phyloP scores from a whole-genome alignment of 2,888 invertebrate genomes.

The Dimorphilus gyrociliatus region DNA sequence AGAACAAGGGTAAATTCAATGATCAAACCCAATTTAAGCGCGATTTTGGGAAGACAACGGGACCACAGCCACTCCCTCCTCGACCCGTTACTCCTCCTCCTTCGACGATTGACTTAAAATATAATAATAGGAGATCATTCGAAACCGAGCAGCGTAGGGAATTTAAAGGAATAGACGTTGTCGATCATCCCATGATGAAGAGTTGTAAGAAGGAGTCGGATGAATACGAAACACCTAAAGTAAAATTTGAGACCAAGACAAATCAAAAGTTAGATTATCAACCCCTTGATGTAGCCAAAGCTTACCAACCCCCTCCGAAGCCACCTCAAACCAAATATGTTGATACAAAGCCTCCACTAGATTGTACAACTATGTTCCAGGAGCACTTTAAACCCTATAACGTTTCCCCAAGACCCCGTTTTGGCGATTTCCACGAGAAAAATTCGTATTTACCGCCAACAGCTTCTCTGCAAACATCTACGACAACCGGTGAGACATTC shows the following conservation, averaged over 20 bases:
- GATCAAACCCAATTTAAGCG: conserved; percentile 18
- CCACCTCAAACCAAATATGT: conserved; percentile 8
- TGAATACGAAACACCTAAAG: conserved; percentile 16
- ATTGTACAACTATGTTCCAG: conserved; percentile 9
- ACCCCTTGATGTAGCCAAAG: conserved; percentile 18
- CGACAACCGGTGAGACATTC: conserved; percentile 16
- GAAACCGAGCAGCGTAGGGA: conserved; percentile 26
- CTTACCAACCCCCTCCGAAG: conserved; percentile 10
- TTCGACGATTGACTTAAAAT: conserved; percentile 23
- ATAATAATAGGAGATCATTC: conserved; percentile 26
- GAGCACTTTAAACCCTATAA: conserved; percentile 20
- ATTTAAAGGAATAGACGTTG: conserved; percentile 25
- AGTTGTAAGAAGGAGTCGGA: conserved; percentile 18
- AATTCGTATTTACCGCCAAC: conserved; percentile 20
- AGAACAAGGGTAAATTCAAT: conserved; percentile 16
- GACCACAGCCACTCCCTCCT: conserved; percentile 18
- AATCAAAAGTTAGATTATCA: conserved; percentile 28
- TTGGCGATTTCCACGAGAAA: conserved; percentile 29
- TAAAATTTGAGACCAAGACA: conserved; percentile 21
- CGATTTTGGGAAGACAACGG: conserved; percentile 19
- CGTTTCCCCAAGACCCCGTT: conserved; percentile 12
- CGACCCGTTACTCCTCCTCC: conserved; percentile 21
- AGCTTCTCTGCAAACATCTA: conserved; percentile 15
- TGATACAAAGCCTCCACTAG: conserved; percentile 9
- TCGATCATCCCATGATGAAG: conserved; percentile 21